These are phyloP conservation scores for Volucella bombylans DNA, from an alignment of 2,888 invertebrate species.

Conservation along the genomic window DNA sequence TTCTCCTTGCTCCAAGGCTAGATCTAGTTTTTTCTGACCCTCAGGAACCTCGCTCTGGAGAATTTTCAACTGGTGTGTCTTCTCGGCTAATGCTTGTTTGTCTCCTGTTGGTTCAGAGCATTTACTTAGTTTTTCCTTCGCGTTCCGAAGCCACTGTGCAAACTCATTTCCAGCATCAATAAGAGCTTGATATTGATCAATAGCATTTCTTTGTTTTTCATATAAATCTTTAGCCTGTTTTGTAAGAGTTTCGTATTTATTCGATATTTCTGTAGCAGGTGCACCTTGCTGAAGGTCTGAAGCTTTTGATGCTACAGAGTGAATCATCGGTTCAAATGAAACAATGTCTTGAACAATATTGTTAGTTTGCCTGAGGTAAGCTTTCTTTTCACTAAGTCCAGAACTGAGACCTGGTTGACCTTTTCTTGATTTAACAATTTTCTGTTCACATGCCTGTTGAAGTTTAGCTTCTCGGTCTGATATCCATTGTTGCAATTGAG, in stretches of 20 bases:
- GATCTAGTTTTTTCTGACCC: constrained; percentile 91
- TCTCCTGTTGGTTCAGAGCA: constrained; percentile 96
- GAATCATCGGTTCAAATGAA: constrained; percentile 98
- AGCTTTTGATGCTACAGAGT: constrained; percentile 96
- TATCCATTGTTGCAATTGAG: constrained; percentile 96
- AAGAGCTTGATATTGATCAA: constrained; percentile 95
- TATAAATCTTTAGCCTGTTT: constrained; percentile 95
- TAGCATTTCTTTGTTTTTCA: constrained; percentile 93
- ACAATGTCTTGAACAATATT: constrained; percentile 98
- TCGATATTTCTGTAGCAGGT: constrained; percentile 95
- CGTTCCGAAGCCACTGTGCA: constrained; percentile 94
- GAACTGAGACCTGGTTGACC: constrained; percentile 91
- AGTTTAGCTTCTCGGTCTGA: constrained; percentile 95
- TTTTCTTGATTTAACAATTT: constrained; percentile 90
- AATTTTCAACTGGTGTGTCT: constrained; percentile 92
- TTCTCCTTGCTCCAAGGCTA: constrained; percentile 92
- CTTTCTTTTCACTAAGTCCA: constrained; percentile 92
- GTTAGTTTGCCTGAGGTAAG: constrained; percentile 94
- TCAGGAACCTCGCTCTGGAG: constrained; percentile 91
- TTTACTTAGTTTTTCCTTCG: constrained; percentile 94
- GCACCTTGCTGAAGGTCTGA: constrained; percentile 95
- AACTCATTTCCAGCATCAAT: constrained; percentile 96
- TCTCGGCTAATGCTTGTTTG: constrained; percentile 92
- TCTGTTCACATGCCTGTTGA: constrained; percentile 94
- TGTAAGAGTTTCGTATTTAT: constrained; percentile 93